A percentile compares a stretch with the other conserved stretches of the same genome.
These are phyloP conservation scores for Lucilia cuprina DNA, from an alignment of 1,140 invertebrate species.

Conservation along the genomic window DNA sequence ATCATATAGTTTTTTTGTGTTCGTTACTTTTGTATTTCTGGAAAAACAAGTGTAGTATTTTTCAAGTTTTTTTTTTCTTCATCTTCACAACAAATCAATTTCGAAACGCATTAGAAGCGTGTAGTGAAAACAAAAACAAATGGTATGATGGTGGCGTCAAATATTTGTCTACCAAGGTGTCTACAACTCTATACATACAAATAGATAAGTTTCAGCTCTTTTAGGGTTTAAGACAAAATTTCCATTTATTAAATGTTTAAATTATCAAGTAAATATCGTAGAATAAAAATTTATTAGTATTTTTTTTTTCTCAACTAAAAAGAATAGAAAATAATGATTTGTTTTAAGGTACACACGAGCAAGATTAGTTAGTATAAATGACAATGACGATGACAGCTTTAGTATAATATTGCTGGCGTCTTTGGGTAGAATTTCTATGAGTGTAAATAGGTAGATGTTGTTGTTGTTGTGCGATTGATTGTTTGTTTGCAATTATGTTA, in stretches of 20 bases:
- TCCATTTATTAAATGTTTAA: background rate
- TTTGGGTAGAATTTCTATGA: background rate
- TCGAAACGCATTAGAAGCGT: background rate
- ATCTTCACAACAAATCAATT: background rate
- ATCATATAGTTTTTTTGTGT: background rate
- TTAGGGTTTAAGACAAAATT: background rate
- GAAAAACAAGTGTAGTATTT: background rate
- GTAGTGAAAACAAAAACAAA: background rate
- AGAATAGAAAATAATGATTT: background rate
- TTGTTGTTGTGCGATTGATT: no score
- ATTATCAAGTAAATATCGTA: background rate
- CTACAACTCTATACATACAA: background rate
- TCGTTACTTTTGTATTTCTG: background rate
- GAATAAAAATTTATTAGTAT: background rate
- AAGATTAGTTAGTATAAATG: background rate
- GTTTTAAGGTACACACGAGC: background rate
- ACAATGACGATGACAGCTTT: background rate
- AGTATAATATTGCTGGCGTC: background rate
- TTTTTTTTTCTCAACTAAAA: background rate
- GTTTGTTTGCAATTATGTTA: conserved; percentile 1
- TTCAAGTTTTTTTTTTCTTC: background rate
- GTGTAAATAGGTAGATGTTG: background rate
- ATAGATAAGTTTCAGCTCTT: background rate
- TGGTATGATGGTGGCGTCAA: background rate
- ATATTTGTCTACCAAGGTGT: background rate